phyloP scores from a whole-genome alignment of 1,140 invertebrate species.

The Drosophila aff. region DNA sequence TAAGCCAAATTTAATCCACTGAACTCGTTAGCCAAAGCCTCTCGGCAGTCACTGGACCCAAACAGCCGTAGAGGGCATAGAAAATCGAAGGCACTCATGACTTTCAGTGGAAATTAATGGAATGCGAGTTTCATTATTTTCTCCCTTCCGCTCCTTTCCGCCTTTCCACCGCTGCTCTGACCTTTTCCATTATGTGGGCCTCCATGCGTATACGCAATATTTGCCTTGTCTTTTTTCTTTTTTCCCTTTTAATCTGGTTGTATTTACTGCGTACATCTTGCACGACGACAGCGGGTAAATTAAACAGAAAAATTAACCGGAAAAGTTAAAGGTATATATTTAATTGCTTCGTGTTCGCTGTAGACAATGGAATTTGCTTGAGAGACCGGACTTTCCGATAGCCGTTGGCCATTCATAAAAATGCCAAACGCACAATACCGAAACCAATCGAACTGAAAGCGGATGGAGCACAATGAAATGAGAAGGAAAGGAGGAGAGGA shows the following conservation, averaged over 20 bases:
- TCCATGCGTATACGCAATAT: constrained; percentile 65
- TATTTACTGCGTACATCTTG: constrained; percentile 40
- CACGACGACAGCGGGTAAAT: constrained; percentile 48
- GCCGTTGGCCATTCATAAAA: constrained; percentile 68
- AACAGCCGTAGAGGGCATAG: constrained; percentile 11
- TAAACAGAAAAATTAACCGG: constrained; percentile 66
- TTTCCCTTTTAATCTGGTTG: constrained; percentile 18
- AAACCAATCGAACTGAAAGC: constrained; percentile 33
- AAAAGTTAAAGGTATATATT: constrained; percentile 63
- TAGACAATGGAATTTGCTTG: constrained; percentile 52
- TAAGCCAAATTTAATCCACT: constrained; percentile 7
- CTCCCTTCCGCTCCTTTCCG: neutral
- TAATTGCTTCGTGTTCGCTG: constrained; percentile 46
- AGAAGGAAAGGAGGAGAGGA: neutral
- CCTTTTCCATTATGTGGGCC: constrained; percentile 35
- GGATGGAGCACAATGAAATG: constrained; percentile 18
- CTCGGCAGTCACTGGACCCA: neutral
- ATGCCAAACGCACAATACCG: constrained; percentile 59
- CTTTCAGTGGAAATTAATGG: constrained; percentile 62
- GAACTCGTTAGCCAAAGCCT: constrained; percentile 13
- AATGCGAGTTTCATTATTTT: constrained; percentile 43
- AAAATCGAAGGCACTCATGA: constrained; percentile 52
- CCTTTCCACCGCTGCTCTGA: constrained; percentile 4
- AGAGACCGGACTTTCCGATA: constrained; percentile 5
- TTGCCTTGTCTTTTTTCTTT: constrained; percentile 12